These are phyloP conservation scores for Troides helena DNA, from an alignment of 2,888 invertebrate genomes.

Conservation along the genomic window DNA sequence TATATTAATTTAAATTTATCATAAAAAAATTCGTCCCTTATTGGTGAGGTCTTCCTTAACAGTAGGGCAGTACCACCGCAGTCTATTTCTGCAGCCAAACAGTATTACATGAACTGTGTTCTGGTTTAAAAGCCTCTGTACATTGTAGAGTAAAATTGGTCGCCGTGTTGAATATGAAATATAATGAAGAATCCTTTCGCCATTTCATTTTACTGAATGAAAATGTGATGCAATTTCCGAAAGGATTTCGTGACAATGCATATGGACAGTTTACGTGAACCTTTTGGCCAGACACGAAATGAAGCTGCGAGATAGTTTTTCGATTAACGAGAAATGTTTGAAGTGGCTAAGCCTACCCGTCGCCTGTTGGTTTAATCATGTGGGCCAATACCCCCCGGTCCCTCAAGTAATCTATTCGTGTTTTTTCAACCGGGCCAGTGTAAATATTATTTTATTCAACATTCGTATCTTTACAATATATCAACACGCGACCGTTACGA, in stretches of 20 bases:
- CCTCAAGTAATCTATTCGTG: constrained; percentile 27
- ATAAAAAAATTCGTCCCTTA: too few relatives aligned
- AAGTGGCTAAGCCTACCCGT: constrained; percentile 17
- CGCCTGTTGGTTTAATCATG: constrained; percentile 30
- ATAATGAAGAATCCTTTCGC: neutral
- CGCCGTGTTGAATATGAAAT: neutral
- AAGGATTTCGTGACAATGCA: constrained; percentile 1
- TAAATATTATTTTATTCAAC: constrained; percentile 17
- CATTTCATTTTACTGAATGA: neutral
- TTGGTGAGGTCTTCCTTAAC: too few relatives aligned
- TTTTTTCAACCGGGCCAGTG: constrained; percentile 13
- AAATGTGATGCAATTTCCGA: neutral
- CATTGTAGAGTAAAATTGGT: neutral
- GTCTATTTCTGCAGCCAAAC: too few relatives aligned
- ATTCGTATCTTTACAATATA: constrained; percentile 14
- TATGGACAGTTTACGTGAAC: constrained; percentile 1
- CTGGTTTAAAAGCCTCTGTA: neutral
- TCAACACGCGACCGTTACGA: neutral
- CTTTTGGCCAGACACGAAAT: constrained; percentile 11
- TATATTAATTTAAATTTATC: too few relatives aligned
- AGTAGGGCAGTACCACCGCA: too few relatives aligned
- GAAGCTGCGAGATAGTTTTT: constrained; percentile 28
- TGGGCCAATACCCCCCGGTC: constrained; percentile 26
- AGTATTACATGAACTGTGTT: too few relatives aligned
- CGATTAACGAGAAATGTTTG: constrained; percentile 31